Base-by-base conservation (phyloP, 2,888 invertebrate genomes). In the Napeogenes sylphis region DNA sequence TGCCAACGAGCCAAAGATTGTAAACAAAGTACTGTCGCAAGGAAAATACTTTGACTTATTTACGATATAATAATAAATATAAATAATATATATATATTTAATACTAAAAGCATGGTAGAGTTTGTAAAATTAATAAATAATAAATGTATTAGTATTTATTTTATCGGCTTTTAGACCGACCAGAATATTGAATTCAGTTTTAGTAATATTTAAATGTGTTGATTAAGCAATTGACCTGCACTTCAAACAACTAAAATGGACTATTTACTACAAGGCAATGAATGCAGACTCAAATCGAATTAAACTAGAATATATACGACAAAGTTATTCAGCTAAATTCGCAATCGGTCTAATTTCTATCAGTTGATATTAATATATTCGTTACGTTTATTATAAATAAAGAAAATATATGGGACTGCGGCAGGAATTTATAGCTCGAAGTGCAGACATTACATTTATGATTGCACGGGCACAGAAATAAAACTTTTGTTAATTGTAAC, bases 391-490 rank as follows among this genome's bases (percentile, higher is more conserved):
- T 51, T 51, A 10, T 51, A 51, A 51, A 51, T 51, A 30, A 51
- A 51, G 51, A 59, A 56, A 54, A 63, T 63, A 46, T 58, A 59
- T 55, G 30, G 32, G 54, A 56, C 6, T 47, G 59, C 45, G 59
- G 56, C 63, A 32, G 51, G 55, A 66, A 66, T 66, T 63, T 63
- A 66, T 66, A 14, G 61, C 55, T 46, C 14, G 45, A 46, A 30
- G 51, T 64, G 63, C 61, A 66, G 65, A 65, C 62, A 53, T 62
- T 59, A 62, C 64, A 62, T 58, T 35, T 30, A 47, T 56, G 12
- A 55, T 58, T 58, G 64, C 58, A 66, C 51, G 21, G 10, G 10
- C 12, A 10, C 10, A 30, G 51, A 51, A 51, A 51, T 51, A 51
- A 51, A 51, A 51, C 4, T 30, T 30, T 21, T 51, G 51, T 30